Base-by-base conservation (phyloP, 2,888 invertebrate species). In the Polia nebulosa region DNA sequence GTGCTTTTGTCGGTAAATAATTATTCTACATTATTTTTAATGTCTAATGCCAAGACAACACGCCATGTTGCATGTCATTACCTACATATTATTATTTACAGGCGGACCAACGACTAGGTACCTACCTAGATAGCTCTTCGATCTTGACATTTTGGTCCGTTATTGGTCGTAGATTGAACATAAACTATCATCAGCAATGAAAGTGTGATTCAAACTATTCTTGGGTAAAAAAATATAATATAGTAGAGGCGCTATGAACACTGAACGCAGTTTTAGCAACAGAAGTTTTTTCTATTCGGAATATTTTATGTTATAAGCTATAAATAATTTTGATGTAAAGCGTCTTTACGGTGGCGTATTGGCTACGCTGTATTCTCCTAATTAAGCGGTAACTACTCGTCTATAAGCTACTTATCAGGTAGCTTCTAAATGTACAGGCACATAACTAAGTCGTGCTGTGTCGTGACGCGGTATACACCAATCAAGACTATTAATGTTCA, bases 1-100 rank as follows among this genome's bases (percentile, higher is more conserved):
- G 59, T 41, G 47, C 36, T 51, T 53, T 47, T 15, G 36, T 51
- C 13, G n/a, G 11, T 29, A 25, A 65, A 34, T 72, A 64, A 72
- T 64, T 53, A 64, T 45, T 20, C n/a, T 47, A 57, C 15, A 17
- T 44, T 47, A 52, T 34, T 32, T 57, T 61, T 53, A 53, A 47
- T 61, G 22, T 34, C 8, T 71, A 39, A 71, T 71, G n/a, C 44
- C 36, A 51, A 53, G 60, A 44, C 20, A 39, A 32, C 72, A 64
- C 58, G 72, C 73, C 20, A 64, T 72, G 58, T 72, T 64, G 52
- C 72, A 65, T 72, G 72, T 41, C 27, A 49, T 57, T 67, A 47
- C 11, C n/a, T n/a, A n/a, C n/a, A n/a, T n/a, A 22, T 39, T 29
- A n/a, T 34, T 49, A 27, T 56, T 51, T 51, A 13, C 41, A 63